These are phyloP conservation scores for Paraplagusia blochii DNA, from an alignment of 2,113 vertebrate species.

Conservation along the genomic window DNA sequence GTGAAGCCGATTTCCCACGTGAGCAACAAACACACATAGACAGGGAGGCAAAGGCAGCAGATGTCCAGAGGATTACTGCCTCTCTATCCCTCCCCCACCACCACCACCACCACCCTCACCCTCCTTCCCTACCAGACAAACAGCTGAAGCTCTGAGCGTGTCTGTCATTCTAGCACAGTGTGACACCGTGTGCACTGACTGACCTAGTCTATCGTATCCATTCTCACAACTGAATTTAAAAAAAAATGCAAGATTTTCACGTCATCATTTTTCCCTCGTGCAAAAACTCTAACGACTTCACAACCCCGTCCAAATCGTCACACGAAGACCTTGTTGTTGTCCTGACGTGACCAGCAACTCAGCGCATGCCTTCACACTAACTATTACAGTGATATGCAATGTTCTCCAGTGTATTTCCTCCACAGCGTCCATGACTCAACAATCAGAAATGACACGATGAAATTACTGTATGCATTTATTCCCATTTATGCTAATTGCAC, in stretches of 20 bases:
- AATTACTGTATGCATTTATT: conserved; percentile 44
- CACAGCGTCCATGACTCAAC: conserved; percentile 8
- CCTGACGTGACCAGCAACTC: no score
- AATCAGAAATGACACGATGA: conserved; percentile 9
- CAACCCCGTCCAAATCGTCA: no score
- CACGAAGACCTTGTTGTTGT: no score
- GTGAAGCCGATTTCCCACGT: conserved; percentile 26
- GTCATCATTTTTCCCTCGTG: neutral
- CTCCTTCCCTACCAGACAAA: conserved; percentile 5
- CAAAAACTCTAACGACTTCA: no score
- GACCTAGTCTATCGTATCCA: conserved; percentile 23
- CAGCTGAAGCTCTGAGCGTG: conserved; percentile 39
- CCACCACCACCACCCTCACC: no score
- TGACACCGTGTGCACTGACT: neutral
- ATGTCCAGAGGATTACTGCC: conserved; percentile 72
- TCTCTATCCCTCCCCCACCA: conserved; percentile 22
- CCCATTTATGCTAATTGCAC: conserved; percentile 29
- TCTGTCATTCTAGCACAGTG: conserved; percentile 29
- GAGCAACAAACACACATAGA: conserved; percentile 21
- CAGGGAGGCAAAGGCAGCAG: conserved; percentile 55
- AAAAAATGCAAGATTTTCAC: conserved; percentile 10
- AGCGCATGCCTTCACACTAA: no score
- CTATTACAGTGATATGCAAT: neutral
- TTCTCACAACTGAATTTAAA: conserved; percentile 25
- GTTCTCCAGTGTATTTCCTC: conserved; percentile 5